Percentiles rank a stretch among this genome's conserved stretches.
phyloP scores from a whole-genome alignment of 2,797 vertebrate genomes.

The Uromys caudimaculatus region DNA sequence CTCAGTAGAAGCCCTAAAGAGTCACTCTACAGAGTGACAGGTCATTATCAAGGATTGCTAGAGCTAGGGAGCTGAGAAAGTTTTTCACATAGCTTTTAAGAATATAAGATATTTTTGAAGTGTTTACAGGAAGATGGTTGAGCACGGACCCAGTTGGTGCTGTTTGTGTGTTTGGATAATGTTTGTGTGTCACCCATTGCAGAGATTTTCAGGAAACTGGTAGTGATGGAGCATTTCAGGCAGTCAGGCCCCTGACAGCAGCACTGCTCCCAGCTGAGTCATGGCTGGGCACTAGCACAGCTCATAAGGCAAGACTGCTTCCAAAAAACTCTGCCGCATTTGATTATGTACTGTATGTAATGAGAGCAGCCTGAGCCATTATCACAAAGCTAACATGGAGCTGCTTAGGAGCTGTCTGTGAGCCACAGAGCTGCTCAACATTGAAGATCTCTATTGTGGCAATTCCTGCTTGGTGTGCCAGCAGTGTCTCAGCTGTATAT shows the following conservation, averaged over 20 bases:
- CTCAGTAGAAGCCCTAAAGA: neutral
- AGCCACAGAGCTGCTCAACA: constrained; percentile 92
- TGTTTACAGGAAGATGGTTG: neutral
- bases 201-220: neutral
- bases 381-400: constrained; percentile 92
- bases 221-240: neutral
- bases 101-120: neutral
- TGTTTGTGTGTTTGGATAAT: neutral
- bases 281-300: neutral
- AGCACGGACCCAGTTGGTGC: neutral
- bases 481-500: constrained; percentile 92
- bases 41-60: constrained; percentile 31
- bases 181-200: neutral
- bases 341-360: constrained; percentile 86
- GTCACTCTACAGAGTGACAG: neutral
- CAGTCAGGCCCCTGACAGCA: neutral
- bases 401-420: constrained; percentile 93
- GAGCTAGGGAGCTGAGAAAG: neutral
- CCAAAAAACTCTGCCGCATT: constrained; percentile 93
- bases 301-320: constrained; percentile 85
- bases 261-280: neutral
- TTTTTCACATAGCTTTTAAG: constrained; percentile 13
- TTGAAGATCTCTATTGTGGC: constrained; percentile 95
- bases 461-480: constrained; percentile 93
- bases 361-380: neutral